Evolutionary conservation across 2,888 invertebrate genomes (phyloP).

Genomic region (Leptopterna dolabrata): DNA sequence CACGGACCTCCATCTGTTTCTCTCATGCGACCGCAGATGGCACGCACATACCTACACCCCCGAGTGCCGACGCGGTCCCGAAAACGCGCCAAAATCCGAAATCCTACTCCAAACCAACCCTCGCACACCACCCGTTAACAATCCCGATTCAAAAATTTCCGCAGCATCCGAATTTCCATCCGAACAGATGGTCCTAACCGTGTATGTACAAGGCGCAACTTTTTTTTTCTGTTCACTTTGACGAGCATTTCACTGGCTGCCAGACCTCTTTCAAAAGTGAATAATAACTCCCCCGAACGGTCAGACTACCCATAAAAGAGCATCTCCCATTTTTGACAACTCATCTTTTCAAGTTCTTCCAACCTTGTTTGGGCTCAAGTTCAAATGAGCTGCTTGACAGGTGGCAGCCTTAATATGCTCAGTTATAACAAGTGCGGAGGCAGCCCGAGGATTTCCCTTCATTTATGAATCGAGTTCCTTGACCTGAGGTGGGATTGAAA

Average conservation of each 20-base stretch:
- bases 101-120: neutral
- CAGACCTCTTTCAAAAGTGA: constrained; percentile 1
- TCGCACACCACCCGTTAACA: neutral
- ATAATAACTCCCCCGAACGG: constrained; percentile 8
- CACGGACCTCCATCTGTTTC: neutral
- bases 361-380: neutral
- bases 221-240: neutral
- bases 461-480: constrained; percentile 5
- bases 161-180: neutral
- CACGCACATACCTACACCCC: neutral
- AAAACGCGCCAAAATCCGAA: neutral
- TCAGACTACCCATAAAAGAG: neutral
- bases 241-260: neutral
- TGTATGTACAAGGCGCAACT: neutral
- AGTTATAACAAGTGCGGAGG: constrained; percentile 16
- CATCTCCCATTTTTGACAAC: constrained; percentile 1
- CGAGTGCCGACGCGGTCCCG: neutral
- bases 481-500: constrained; percentile 10
- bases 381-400: neutral
- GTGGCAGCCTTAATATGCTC: neutral
- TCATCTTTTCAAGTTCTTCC: neutral
- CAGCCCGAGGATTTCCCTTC: neutral
- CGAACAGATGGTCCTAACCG: constrained; percentile 7
- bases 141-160: neutral
- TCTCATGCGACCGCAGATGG: neutral